phyloP scores from a whole-genome alignment of 2,113 vertebrate genomes.

The Varanus salvator region DNA sequence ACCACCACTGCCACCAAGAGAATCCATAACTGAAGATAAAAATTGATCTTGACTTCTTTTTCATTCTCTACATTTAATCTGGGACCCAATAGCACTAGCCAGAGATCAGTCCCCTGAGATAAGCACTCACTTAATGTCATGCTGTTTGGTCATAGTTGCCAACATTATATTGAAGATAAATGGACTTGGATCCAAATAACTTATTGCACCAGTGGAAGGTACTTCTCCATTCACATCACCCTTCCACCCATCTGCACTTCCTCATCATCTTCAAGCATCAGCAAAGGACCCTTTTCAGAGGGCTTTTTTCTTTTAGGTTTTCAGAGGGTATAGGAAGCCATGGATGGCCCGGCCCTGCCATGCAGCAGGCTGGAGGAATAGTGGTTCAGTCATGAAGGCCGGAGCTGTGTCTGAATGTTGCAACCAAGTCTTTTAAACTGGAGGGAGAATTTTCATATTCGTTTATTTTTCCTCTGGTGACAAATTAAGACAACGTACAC shows the following conservation, averaged over 20 bases:
- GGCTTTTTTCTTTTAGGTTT: background rate
- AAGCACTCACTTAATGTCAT: background rate
- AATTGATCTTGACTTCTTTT: background rate
- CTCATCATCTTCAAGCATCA: too few relatives aligned
- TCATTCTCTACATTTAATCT: background rate
- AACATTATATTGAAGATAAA: background rate
- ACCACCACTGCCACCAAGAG: too few relatives aligned
- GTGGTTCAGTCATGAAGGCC: too few relatives aligned
- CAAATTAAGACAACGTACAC: constrained; percentile 72
- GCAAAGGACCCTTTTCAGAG: background rate
- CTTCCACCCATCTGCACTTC: too few relatives aligned
- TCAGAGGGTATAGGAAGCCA: background rate
- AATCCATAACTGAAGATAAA: too few relatives aligned
- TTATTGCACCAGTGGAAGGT: background rate
- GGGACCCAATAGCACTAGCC: background rate
- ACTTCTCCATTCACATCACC: background rate
- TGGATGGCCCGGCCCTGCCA: background rate
- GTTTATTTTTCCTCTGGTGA: constrained; percentile 66
- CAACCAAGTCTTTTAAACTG: too few relatives aligned
- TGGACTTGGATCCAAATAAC: background rate
- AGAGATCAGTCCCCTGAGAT: background rate
- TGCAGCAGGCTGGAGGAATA: background rate
- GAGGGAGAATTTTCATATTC: too few relatives aligned
- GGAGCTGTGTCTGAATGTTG: background rate
- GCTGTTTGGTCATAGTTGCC: background rate